Base-by-base conservation (phyloP, 2,797 vertebrate species). In the Sandelia bainsii region DNA sequence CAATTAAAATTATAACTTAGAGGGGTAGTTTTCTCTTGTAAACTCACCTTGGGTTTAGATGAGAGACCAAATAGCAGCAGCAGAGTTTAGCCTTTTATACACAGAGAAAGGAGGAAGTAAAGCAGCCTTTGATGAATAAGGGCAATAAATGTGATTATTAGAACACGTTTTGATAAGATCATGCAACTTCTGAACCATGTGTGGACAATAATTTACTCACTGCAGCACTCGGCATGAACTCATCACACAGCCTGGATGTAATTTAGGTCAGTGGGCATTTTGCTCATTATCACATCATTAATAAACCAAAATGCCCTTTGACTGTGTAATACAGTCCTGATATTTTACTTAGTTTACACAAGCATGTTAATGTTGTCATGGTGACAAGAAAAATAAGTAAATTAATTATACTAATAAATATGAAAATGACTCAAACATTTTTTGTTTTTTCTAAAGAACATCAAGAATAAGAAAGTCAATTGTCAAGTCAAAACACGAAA, bases 81-180 rank as follows among this genome's bases (percentile, higher is more conserved):
- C 6, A 46, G 13, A 20, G 23, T 40, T 14, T 6, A 19, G 8
- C 49, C 65, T 87, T 90, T 83, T 87, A 90, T 87, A 84, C n/a
- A 20, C 11, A 5, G 11, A 66, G 17, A 44, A 52, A 53, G 40
- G 40, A 72, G 65, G 77, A 58, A 69, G 29, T 27, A 50, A 13
- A 6, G 14, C 19, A 46, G 45, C 42, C 27, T 50, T 27, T 60
- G 48, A 29, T 65, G 52, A 32, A 45, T 32, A 20, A 5, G 7
- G 22, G 53, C 60, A 23, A 65, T 87, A 86, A 82, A 66, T 66
- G 1, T 54, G 20, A 66, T 74, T 62, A 72, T 75, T 78, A 51
- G 23, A 58, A 7, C n/a, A 14, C 51, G 25, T 50, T 63, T 34
- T 52, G 85, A 86, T 87, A 84, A 87, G 77, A 82, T 45, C n/a